These are phyloP conservation scores for Scaptodrosophila lebanonensis DNA, from an alignment of 1,140 invertebrate genomes.

Conservation along the genomic window DNA sequence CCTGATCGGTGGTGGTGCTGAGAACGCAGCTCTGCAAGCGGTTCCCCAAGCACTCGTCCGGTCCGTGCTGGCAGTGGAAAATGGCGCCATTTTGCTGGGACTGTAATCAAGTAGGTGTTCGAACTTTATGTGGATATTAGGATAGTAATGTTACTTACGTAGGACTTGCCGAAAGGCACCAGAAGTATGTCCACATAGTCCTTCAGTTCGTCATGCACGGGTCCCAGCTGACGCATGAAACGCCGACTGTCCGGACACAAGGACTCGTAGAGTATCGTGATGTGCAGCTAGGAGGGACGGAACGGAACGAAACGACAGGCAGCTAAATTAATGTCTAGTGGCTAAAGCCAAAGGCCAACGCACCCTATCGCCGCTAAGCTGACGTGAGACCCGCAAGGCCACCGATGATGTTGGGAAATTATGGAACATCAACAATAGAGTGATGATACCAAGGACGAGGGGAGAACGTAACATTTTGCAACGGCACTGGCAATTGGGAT, in stretches of 20 bases:
- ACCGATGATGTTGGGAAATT: no score
- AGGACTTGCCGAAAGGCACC: conserved; percentile 89
- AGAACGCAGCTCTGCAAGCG: conserved; percentile 82
- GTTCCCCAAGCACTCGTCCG: conserved; percentile 82
- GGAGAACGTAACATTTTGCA: no score
- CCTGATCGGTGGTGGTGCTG: conserved; percentile 75
- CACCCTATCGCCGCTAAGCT: no score
- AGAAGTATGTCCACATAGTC: conserved; percentile 79
- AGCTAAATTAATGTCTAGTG: no score
- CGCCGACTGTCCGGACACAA: conserved; percentile 86
- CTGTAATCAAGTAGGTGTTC: conserved; percentile 1
- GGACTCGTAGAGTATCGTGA: conserved; percentile 86
- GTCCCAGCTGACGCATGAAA: conserved; percentile 82
- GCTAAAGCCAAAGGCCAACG: no score
- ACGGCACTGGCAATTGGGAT: no score
- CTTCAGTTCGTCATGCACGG: conserved; percentile 78
- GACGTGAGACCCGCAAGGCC: no score
- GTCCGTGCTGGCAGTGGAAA: conserved; percentile 84
- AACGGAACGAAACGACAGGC: no score
- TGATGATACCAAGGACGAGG: no score
- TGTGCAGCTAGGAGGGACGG: conserved; percentile 43
- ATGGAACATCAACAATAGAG: no score
- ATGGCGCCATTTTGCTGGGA: conserved; percentile 76
- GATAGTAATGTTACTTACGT: conserved; percentile 76
- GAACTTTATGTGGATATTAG: conserved; percentile 7